Conservation (phyloP, 1,140 invertebrate species). For the Papilio polytes region DNA sequence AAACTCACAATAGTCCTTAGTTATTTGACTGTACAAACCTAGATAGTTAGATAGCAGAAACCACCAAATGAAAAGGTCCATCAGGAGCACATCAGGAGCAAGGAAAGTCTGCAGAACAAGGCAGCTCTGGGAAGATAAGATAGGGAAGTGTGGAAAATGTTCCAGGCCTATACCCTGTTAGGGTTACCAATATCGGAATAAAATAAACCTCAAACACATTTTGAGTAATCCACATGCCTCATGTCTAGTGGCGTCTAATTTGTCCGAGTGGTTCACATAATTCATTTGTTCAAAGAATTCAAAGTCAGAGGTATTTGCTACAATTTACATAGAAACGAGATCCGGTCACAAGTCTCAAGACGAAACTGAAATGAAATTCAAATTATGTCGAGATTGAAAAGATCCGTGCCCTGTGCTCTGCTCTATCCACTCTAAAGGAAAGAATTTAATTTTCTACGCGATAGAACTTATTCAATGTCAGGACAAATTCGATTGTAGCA, state of each 20-base stretch:
- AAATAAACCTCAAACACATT: neutral
- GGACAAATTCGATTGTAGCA: conserved; percentile 10
- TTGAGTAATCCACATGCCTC: neutral
- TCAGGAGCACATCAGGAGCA: too few species aligned
- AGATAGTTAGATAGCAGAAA: too few species aligned
- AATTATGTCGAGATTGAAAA: conserved; percentile 60
- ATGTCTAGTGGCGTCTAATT: conserved; percentile 9
- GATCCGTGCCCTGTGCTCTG: conserved; percentile 57
- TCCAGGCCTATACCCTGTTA: too few species aligned
- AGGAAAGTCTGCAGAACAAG: too few species aligned
- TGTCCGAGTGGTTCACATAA: conserved; percentile 57
- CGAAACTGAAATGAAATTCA: conserved; percentile 66
- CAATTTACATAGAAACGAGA: conserved; percentile 72
- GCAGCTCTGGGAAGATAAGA: too few species aligned
- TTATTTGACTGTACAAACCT: too few species aligned
- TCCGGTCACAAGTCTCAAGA: conserved; percentile 56
- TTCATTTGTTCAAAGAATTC: conserved; percentile 61
- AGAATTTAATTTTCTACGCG: conserved; percentile 65
- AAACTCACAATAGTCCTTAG: too few species aligned
- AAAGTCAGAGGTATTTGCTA: conserved; percentile 58
- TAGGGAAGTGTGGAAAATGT: too few species aligned
- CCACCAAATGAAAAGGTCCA: too few species aligned
- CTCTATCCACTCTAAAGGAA: conserved; percentile 44
- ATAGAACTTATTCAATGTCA: conserved; percentile 48
- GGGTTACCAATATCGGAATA: too few species aligned